Evolutionary conservation across 1,140 invertebrate genomes (phyloP), one percentile per base, ranked within the genome.

Genomic region (Trachymyrmex cornetzi): DNA sequence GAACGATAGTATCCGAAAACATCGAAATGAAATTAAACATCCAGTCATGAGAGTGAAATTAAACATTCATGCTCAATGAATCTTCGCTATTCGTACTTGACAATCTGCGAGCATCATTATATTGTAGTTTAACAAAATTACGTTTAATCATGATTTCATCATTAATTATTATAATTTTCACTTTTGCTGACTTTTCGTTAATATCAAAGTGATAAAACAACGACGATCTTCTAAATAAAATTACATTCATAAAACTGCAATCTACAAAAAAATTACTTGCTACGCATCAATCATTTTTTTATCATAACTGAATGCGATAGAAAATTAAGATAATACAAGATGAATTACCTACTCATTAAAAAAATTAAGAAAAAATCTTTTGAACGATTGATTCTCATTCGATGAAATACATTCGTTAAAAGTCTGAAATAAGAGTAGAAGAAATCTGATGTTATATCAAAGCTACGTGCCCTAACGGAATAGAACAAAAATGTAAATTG

Each of bases 21-120:
- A 24, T 34, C 7, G 14, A 55, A 66, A 77, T 48, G 14, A 66
- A 86, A 61, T 86, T 86, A 67, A 75, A 77, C 48, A 38, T 44
- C 7, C 38, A 44, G 11, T 44, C 11, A 44, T 44, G 11, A 44
- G 38, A 44, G 38, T 44, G 38, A 44, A 44, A 44, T 44, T 44
- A 44, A 44, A 44, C 38, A 44, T 86, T 61, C 22, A 27, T 53
- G 14, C 5, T 7, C 57, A 34, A 44, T 44, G 22, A 61, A 66
- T 64, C 14, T 57, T 48, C 19, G 27, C 44, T 66, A 79, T 79
- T 79, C 3, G 19, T 30, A 50, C 7, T 80, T 67, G 19, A 80
- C n/a, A 69, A 55, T 38, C n/a, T 38, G 30, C 48, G 27, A 66
- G 7, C 44, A 24, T n/a, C 9, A 55, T 69, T 16, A 55, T 44